Evolutionary conservation across 1,140 invertebrate species (phyloP).

Genomic region (Phenacoccus solenopsis): DNA sequence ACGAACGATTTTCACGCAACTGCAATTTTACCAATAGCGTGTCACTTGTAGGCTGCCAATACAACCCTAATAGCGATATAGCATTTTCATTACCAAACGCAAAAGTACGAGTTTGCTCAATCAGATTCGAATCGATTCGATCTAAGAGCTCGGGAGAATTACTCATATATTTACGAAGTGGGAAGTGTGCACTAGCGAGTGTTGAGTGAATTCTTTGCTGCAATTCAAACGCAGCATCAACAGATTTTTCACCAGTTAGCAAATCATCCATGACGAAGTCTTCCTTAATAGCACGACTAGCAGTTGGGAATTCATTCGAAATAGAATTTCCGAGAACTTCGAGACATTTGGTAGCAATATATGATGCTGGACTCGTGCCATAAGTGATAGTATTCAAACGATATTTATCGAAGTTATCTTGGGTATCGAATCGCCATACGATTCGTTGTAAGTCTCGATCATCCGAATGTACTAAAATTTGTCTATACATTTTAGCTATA

Average conservation of each 20-base stretch:
- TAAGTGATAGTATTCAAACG: slow-evolving; percentile 30
- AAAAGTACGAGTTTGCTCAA: not conserved
- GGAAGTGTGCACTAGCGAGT: not conserved
- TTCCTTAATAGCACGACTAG: not conserved
- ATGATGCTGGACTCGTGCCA: slow-evolving; percentile 30
- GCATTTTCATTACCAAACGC: not conserved
- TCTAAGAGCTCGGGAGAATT: not conserved
- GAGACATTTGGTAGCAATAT: slow-evolving; percentile 30
- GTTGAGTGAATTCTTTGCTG: not conserved
- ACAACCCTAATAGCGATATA: not conserved
- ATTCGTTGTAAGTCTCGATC: slow-evolving; percentile 29
- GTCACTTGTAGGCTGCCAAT: not conserved
- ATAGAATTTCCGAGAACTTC: slow-evolving; percentile 5
- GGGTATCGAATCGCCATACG: slow-evolving; percentile 30
- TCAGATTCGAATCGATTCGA: not conserved
- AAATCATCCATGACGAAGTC: slow-evolving; percentile 16
- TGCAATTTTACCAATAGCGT: not conserved
- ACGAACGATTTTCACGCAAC: not conserved
- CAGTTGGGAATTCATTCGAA: not conserved
- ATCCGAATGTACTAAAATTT: slow-evolving; percentile 25
- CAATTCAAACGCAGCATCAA: not conserved
- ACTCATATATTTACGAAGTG: slow-evolving; percentile 23
- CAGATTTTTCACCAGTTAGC: not conserved
- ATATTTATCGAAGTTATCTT: slow-evolving; percentile 27
- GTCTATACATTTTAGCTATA: slow-evolving; percentile 34